phyloP scores from a whole-genome alignment of 2,888 invertebrate species.

The Hymenopus coronatus region DNA sequence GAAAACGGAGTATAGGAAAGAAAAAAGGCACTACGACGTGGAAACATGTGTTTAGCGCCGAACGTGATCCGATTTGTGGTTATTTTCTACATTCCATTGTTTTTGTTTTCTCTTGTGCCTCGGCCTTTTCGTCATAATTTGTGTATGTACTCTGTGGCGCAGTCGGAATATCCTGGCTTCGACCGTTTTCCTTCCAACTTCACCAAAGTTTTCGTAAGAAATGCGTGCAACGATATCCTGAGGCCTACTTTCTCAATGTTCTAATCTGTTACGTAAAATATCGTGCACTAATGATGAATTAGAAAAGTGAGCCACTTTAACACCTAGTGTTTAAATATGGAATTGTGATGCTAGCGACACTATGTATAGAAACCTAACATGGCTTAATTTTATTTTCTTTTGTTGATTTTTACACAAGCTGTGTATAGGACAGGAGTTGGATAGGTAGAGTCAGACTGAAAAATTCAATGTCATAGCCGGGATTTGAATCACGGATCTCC shows the following conservation, averaged over 20 bases:
- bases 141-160: not conserved
- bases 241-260: not conserved
- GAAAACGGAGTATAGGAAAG: not conserved
- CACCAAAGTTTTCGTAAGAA: not conserved
- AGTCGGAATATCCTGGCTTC: not conserved
- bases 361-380: too few relatives aligned
- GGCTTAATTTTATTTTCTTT: too few relatives aligned
- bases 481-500: too few relatives aligned
- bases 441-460: too few relatives aligned
- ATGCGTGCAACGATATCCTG: not conserved
- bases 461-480: too few relatives aligned
- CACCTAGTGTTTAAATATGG: too few relatives aligned
- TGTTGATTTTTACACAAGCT: too few relatives aligned
- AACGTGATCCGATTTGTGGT: slow-evolving; percentile 26
- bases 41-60: slow-evolving; percentile 24
- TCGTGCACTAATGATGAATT: too few relatives aligned
- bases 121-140: not conserved
- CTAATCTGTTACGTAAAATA: too few relatives aligned
- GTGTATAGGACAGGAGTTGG: too few relatives aligned
- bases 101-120: not conserved
- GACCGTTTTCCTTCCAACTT: not conserved
- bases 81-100: slow-evolving; percentile 2
- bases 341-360: too few relatives aligned
- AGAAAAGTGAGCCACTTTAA: too few relatives aligned
- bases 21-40: not conserved